These are phyloP conservation scores for Brachionichthys hirsutus DNA, from an alignment of 2,113 vertebrate genomes.

Conservation along the genomic window DNA sequence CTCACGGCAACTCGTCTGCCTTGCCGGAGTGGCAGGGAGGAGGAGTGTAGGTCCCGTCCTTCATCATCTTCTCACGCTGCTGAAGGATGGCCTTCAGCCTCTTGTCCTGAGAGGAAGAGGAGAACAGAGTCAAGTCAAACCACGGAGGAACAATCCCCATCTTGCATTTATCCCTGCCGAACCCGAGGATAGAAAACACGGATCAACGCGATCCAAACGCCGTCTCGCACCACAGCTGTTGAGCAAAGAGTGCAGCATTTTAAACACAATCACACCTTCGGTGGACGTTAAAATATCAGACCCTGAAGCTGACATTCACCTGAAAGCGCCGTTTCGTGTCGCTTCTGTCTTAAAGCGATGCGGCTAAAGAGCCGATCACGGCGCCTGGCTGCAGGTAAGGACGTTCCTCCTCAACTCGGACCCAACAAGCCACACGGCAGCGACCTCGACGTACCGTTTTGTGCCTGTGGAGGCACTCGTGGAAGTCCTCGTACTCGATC, in stretches of 20 bases:
- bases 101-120: slow-evolving; percentile 62
- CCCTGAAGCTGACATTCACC: too few relatives aligned
- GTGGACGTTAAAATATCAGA: too few relatives aligned
- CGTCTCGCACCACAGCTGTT: too few relatives aligned
- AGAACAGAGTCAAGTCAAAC: not conserved
- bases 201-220: not conserved
- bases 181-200: not conserved
- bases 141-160: not conserved
- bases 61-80: slow-evolving; percentile 86
- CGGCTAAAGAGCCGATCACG: not conserved
- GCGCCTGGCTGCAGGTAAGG: not conserved
- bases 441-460: slow-evolving; percentile 67
- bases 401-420: not conserved
- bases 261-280: too few relatives aligned
- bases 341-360: not conserved
- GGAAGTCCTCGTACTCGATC: slow-evolving; percentile 87
- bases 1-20: slow-evolving; percentile 2
- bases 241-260: too few relatives aligned
- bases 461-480: slow-evolving; percentile 83
- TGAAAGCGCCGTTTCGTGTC: not conserved
- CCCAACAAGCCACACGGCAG: too few relatives aligned
- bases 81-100: slow-evolving; percentile 74
- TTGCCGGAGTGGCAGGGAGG: slow-evolving; percentile 77
- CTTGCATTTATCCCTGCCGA: not conserved
- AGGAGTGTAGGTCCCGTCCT: slow-evolving; percentile 84